Conservation (phyloP, 2,113 vertebrate species). For the Cephalopterus ornatus region DNA sequence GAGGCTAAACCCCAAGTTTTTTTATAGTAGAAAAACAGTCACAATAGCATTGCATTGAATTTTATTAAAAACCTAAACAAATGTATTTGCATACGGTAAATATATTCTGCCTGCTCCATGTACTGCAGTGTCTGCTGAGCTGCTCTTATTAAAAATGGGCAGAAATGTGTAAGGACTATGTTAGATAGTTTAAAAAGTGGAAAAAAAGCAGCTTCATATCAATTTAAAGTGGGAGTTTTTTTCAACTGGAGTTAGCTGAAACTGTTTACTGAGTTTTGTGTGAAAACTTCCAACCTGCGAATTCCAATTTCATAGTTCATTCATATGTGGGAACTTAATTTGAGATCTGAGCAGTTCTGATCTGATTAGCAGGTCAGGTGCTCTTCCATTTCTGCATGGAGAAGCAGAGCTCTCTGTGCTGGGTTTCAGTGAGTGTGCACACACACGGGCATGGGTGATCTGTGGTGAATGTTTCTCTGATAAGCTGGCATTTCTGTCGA, state of each 20-base stretch:
- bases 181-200: not conserved
- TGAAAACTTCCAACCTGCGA: not conserved
- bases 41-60: not conserved
- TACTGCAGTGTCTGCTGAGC: not conserved
- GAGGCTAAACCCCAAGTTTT: not conserved
- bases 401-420: accelerated
- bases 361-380: not conserved
- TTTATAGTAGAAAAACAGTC: not conserved
- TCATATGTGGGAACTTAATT: not conserved
- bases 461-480: not conserved
- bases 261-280: not conserved
- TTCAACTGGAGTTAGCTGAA: not conserved
- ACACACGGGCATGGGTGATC: accelerated
- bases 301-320: slow-evolving; percentile 19
- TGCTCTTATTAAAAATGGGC: not conserved
- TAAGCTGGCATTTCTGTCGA: accelerated
- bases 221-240: not conserved
- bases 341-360: not conserved
- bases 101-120: not conserved
- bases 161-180: not conserved
- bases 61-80: not conserved
- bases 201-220: not conserved
- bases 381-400: accelerated
- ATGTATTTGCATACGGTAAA: not conserved
- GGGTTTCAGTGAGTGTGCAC: accelerated